A percentile compares a stretch with the other conserved stretches of the same genome.
phyloP scores from a whole-genome alignment of 2,113 vertebrate genomes.

The Cynocephalus volans region DNA sequence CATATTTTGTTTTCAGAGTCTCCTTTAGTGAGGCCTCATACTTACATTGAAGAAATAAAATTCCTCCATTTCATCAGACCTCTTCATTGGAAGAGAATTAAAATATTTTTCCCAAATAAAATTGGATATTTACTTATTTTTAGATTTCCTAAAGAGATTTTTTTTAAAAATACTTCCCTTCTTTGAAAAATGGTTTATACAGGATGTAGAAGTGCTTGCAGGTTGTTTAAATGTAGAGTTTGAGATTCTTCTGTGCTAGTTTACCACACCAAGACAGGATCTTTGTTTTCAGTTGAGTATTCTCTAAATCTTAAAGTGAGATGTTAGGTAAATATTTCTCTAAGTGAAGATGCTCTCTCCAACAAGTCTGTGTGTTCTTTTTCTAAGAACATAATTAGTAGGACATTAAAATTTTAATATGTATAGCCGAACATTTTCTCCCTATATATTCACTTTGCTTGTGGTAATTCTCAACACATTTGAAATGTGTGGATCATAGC shows the following conservation, averaged over 20 bases:
- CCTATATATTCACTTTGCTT: not conserved
- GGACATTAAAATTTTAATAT: not conserved
- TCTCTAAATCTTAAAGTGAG: not conserved
- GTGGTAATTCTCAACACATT: not conserved
- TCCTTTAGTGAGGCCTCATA: not conserved
- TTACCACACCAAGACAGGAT: not conserved
- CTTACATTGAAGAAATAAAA: conserved; percentile 3
- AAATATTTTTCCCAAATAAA: conserved; percentile 19
- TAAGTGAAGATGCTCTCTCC: not conserved
- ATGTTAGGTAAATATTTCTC: not conserved
- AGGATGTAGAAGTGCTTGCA: not conserved
- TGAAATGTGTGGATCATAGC: not conserved
- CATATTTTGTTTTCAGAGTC: not conserved
- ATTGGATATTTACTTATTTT: not conserved
- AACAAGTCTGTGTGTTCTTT: not conserved
- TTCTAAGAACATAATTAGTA: not conserved
- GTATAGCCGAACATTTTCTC: not conserved
- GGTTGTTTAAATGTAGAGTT: not conserved
- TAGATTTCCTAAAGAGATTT: conserved; percentile 28
- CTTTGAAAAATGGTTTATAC: conserved; percentile 7
- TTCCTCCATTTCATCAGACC: not conserved
- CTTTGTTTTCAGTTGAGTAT: not conserved
- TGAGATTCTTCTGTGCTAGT: not conserved
- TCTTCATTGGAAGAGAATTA: conserved; percentile 35
- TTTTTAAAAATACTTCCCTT: not conserved